Percentiles rank a stretch among this genome's conserved stretches.
These are phyloP conservation scores for Gila robusta DNA, from an alignment of 2,797 vertebrate species.

Conservation along the genomic window DNA sequence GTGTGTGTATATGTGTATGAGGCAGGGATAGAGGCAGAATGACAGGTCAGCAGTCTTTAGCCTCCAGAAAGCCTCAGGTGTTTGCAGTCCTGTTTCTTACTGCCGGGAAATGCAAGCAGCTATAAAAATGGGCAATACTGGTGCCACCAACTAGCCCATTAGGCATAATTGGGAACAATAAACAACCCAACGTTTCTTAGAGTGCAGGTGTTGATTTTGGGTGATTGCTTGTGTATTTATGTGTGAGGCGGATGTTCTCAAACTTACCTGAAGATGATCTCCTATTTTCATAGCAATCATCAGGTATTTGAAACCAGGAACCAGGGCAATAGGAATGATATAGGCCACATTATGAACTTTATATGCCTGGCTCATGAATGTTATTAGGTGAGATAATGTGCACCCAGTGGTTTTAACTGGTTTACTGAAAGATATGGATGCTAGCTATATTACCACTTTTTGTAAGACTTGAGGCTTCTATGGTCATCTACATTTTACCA, in stretches of 20 bases:
- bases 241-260: slow-evolving; percentile 4
- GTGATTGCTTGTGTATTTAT: slow-evolving; percentile 7
- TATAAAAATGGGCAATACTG: slow-evolving; percentile 26
- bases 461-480: background rate
- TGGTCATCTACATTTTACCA: background rate
- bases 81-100: slow-evolving; percentile 38
- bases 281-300: background rate
- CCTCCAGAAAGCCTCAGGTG: slow-evolving; percentile 53
- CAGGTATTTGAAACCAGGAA: slow-evolving; percentile 12
- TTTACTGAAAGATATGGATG: background rate
- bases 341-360: background rate
- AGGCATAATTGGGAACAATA: background rate
- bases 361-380: background rate
- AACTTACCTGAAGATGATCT: background rate
- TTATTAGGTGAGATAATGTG: slow-evolving; percentile 18
- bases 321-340: background rate
- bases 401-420: background rate
- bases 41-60: slow-evolving; percentile 55
- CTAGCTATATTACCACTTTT: background rate
- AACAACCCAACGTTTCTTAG: too few species aligned
- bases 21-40: slow-evolving; percentile 12
- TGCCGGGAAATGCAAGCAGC: slow-evolving; percentile 13
- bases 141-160: slow-evolving; percentile 25
- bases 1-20: slow-evolving; percentile 33
- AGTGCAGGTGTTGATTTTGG: background rate